Evolutionary conservation across 2,888 invertebrate species (phyloP).

Genomic region (Tachina lurida): DNA sequence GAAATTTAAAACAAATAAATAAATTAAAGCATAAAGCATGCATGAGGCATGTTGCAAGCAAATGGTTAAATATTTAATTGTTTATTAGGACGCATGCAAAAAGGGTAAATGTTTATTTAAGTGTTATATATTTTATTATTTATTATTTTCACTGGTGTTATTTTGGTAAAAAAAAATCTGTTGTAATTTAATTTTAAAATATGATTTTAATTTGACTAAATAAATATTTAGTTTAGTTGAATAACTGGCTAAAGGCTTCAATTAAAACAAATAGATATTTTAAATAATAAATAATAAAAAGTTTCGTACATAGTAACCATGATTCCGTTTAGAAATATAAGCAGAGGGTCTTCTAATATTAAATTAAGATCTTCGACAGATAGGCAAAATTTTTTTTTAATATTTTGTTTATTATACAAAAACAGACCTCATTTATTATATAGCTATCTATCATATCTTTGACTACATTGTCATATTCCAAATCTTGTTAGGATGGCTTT

Average conservation of each 20-base stretch:
- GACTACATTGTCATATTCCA: too few species aligned
- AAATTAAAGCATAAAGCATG: conserved; percentile 22
- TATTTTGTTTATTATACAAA: too few species aligned
- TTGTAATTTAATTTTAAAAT: conserved; percentile 11
- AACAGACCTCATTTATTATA: too few species aligned
- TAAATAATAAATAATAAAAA: neutral
- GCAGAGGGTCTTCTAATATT: too few species aligned
- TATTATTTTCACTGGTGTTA: neutral
- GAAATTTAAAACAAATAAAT: conserved; percentile 29
- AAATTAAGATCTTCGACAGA: too few species aligned
- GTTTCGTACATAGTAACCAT: too few species aligned
- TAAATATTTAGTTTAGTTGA: neutral
- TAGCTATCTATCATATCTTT: too few species aligned
- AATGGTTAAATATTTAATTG: conserved; percentile 17
- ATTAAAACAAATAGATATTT: neutral
- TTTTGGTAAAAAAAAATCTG: too few species aligned
- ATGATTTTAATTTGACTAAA: conserved; percentile 3
- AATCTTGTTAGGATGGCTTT: too few species aligned
- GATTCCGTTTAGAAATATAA: too few species aligned
- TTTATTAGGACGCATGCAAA: neutral
- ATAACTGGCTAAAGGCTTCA: neutral
- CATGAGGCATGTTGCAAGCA: neutral
- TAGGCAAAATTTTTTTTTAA: too few species aligned
- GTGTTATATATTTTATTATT: conserved; percentile 10
- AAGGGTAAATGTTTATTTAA: conserved; percentile 1